These are phyloP conservation scores for Tragelaphus strepsiceros DNA, from an alignment of 2,113 vertebrate species.

Conservation along the genomic window DNA sequence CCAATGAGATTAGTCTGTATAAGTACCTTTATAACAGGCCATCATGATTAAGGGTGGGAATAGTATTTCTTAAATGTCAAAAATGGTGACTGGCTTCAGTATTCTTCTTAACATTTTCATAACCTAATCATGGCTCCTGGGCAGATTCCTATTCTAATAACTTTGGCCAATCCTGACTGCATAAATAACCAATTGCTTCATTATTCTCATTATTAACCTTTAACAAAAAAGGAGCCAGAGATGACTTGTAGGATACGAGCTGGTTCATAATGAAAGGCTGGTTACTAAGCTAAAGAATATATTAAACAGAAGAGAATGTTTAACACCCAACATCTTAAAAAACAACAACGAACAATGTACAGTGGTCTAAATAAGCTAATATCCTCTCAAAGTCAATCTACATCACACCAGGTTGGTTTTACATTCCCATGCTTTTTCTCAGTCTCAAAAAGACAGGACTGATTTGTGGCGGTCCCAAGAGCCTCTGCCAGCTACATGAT, in stretches of 20 bases:
- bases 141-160: constrained; percentile 80
- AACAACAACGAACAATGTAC: constrained; percentile 46
- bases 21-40: constrained; percentile 78
- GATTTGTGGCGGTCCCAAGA: constrained; percentile 77
- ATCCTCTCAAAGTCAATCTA: constrained; percentile 68
- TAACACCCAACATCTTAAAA: constrained; percentile 66
- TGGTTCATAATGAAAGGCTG: constrained; percentile 23
- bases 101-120: constrained; percentile 81
- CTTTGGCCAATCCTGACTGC: constrained; percentile 77
- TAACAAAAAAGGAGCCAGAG: constrained; percentile 45
- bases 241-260: constrained; percentile 48
- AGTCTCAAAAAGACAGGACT: constrained; percentile 73
- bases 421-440: constrained; percentile 71
- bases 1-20: constrained; percentile 78
- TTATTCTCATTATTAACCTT: constrained; percentile 79
- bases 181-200: constrained; percentile 79
- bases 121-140: constrained; percentile 80
- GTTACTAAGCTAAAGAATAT: constrained; percentile 57
- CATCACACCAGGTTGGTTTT: constrained; percentile 64
- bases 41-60: constrained; percentile 73
- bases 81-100: constrained; percentile 77
- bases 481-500: constrained; percentile 75
- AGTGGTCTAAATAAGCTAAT: constrained; percentile 72
- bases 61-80: constrained; percentile 78
- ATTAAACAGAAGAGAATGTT: constrained; percentile 62